Conservation (phyloP, 2,888 invertebrate species). For the Xestia ashworthii region DNA sequence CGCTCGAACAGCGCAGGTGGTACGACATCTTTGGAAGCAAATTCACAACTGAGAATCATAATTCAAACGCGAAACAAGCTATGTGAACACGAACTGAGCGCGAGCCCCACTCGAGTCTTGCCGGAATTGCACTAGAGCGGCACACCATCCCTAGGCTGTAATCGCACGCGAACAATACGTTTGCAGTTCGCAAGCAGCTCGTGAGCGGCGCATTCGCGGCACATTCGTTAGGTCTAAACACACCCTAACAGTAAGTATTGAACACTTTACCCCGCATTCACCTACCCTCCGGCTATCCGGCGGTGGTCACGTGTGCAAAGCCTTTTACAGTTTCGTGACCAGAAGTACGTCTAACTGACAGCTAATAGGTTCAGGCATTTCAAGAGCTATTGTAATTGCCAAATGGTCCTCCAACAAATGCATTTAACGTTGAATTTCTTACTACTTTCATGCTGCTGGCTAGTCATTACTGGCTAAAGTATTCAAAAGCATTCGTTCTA, state of each 20-base stretch:
- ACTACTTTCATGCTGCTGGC: background rate
- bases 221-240: too few species aligned
- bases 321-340: background rate
- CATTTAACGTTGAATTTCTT: constrained; percentile 13
- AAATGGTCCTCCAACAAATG: background rate
- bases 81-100: too few species aligned
- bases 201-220: too few species aligned
- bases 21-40: too few species aligned
- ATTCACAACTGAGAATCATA: too few species aligned
- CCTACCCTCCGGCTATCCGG: background rate
- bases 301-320: background rate
- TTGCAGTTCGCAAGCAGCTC: too few species aligned
- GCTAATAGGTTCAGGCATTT: constrained; percentile 3
- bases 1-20: too few species aligned
- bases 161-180: too few species aligned
- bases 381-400: background rate
- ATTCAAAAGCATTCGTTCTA: constrained; percentile 8
- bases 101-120: too few species aligned
- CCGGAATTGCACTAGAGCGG: too few species aligned
- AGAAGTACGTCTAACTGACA: background rate
- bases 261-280: background rate
- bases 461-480: constrained; percentile 19
- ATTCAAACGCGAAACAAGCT: too few species aligned
- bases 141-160: too few species aligned
- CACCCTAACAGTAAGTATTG: background rate